phyloP scores from a whole-genome alignment of 2,797 vertebrate genomes.

The Sebastes steindachneri region DNA sequence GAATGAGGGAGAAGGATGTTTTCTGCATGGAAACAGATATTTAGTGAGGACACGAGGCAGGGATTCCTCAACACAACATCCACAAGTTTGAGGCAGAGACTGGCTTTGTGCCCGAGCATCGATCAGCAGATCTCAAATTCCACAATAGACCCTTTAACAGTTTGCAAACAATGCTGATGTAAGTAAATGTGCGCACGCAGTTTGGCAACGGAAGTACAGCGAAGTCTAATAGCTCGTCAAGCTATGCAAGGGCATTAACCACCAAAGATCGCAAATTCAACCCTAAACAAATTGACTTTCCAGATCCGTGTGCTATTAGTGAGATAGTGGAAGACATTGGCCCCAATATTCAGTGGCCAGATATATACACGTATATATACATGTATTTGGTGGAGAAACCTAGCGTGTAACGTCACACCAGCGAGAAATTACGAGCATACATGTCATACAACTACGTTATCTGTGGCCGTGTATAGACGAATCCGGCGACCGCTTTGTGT shows the following conservation, averaged over 20 bases:
- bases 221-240: neutral
- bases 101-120: constrained; percentile 51
- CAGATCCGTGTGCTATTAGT: too few species aligned
- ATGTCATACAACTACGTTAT: too few species aligned
- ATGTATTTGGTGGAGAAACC: too few species aligned
- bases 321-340: too few species aligned
- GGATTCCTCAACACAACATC: constrained; percentile 41
- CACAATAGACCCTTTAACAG: constrained; percentile 32
- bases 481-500: too few species aligned
- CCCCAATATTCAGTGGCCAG: too few species aligned
- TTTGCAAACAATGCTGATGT: neutral
- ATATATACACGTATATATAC: too few species aligned
- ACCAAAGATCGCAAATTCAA: neutral
- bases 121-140: constrained; percentile 55
- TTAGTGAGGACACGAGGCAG: constrained; percentile 11
- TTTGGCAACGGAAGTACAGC: neutral
- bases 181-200: neutral
- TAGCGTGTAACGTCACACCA: too few species aligned
- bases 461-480: too few species aligned
- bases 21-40: constrained; percentile 45
- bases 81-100: constrained; percentile 26
- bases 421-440: too few species aligned
- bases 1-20: constrained; percentile 8
- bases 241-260: neutral
- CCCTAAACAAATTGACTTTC: too few species aligned